phyloP scores from a whole-genome alignment of 2,113 vertebrate genomes.

The Pedetes capensis region DNA sequence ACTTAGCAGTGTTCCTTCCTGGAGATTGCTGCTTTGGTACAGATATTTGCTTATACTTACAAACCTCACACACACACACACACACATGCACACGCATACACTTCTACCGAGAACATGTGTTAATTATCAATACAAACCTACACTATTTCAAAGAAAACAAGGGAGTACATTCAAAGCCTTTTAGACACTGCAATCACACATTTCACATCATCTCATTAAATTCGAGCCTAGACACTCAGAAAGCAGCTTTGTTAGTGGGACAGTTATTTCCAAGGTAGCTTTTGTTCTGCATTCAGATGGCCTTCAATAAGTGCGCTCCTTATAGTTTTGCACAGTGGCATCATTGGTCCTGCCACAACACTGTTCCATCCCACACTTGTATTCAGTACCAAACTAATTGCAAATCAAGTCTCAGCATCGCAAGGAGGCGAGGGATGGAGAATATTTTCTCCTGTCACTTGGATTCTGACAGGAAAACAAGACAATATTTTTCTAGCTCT shows the following conservation, averaged over 20 bases:
- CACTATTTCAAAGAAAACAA: conserved; percentile 28
- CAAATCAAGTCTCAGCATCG: conserved; percentile 42
- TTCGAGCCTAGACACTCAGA: neutral
- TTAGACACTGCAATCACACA: neutral
- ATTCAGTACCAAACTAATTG: conserved; percentile 45
- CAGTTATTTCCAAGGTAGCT: neutral
- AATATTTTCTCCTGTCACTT: conserved; percentile 39
- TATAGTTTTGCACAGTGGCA: neutral
- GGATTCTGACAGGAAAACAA: conserved; percentile 31
- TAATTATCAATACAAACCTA: conserved; percentile 22
- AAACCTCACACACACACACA: neutral
- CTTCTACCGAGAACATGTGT: neutral
- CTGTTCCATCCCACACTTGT: neutral
- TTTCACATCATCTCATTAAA: conserved; percentile 37
- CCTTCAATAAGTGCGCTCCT: neutral
- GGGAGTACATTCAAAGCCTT: neutral
- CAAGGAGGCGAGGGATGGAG: conserved; percentile 23
- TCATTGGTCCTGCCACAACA: neutral
- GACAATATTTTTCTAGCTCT: conserved; percentile 2
- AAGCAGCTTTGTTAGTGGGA: neutral
- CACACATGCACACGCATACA: neutral
- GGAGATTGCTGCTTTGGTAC: neutral
- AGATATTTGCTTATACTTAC: too few relatives aligned
- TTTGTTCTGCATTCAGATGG: conserved; percentile 37
- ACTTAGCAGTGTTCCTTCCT: neutral